Percentiles rank a stretch among this genome's conserved stretches.
Evolutionary conservation across 2,888 invertebrate species (phyloP).

Genomic region (Linyphia triangularis): DNA sequence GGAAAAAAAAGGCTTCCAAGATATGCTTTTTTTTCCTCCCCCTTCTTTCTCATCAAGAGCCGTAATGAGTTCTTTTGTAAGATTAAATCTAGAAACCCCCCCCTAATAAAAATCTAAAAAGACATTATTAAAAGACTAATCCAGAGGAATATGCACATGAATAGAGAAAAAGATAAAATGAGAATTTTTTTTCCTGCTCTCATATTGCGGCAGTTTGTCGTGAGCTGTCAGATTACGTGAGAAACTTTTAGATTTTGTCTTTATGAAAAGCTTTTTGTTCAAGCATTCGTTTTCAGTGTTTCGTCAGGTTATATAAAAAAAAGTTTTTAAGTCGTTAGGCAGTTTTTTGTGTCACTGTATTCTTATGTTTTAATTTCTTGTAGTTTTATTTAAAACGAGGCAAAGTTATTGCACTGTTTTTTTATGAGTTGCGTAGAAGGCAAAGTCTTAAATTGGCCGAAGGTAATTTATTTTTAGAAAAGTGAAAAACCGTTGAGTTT

Average conservation of each 20-base stretch:
- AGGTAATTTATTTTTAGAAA: not conserved
- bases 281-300: not conserved
- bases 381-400: not conserved
- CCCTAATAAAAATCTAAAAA: not conserved
- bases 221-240: not conserved
- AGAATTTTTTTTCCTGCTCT: not conserved
- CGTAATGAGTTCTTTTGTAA: not conserved
- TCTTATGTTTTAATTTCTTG: not conserved
- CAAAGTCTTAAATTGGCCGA: not conserved
- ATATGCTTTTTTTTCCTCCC: not conserved
- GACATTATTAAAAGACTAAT: not conserved
- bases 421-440: not conserved
- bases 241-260: not conserved
- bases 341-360: not conserved
- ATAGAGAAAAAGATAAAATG: not conserved
- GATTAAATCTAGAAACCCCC: not conserved
- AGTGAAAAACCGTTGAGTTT: too few relatives aligned
- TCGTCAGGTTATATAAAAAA: not conserved
- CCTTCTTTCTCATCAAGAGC: not conserved
- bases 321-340: too few relatives aligned
- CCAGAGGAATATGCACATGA: not conserved
- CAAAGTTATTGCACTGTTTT: not conserved
- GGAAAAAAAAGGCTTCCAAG: not conserved
- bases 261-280: not conserved
- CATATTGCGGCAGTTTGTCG: not conserved